A percentile compares a stretch with the other conserved stretches of the same genome.
Conservation (phyloP, 2,797 vertebrate genomes). For the Poeciliopsis presidionis region DNA sequence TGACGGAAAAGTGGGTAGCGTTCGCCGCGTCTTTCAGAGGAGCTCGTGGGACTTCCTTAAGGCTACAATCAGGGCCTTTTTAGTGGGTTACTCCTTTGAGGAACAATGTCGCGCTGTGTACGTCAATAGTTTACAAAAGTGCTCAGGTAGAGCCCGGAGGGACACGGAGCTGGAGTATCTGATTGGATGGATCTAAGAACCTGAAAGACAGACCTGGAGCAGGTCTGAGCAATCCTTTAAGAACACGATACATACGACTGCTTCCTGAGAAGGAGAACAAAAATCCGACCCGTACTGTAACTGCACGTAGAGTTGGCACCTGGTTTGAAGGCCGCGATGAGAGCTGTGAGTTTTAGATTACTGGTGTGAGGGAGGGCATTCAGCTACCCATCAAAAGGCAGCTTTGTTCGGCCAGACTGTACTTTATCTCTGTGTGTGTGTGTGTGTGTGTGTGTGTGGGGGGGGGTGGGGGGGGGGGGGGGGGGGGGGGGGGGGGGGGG, state of each 20-base stretch:
- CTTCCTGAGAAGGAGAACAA: conserved; percentile 45
- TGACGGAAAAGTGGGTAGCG: not conserved
- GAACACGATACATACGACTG: conserved; percentile 40
- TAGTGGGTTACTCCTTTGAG: conserved; percentile 23
- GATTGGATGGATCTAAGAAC: conserved; percentile 60
- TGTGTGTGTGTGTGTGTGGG: conserved; percentile 27
- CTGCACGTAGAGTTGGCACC: conserved; percentile 60
- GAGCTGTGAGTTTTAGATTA: conserved; percentile 67
- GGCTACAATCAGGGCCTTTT: conserved; percentile 10
- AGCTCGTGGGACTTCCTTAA: not conserved
- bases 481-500: too few relatives aligned
- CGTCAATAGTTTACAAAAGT: conserved; percentile 29
- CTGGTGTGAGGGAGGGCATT: conserved; percentile 74
- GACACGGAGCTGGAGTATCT: conserved; percentile 63
- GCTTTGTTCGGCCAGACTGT: conserved; percentile 67
- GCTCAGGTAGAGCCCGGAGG: conserved; percentile 29
- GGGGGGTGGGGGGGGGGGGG: too few relatives aligned
- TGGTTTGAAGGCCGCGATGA: conserved; percentile 47
- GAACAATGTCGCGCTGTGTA: conserved; percentile 25
- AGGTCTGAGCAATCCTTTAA: conserved; percentile 41
- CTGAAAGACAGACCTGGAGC: conserved; percentile 38
- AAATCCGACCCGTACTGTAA: conserved; percentile 39
- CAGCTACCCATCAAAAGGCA: conserved; percentile 72
- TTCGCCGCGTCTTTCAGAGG: not conserved
- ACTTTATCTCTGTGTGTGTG: conserved; percentile 18